Base-by-base conservation (phyloP, 2,888 invertebrate genomes). In the Ctenicera cuprea region DNA sequence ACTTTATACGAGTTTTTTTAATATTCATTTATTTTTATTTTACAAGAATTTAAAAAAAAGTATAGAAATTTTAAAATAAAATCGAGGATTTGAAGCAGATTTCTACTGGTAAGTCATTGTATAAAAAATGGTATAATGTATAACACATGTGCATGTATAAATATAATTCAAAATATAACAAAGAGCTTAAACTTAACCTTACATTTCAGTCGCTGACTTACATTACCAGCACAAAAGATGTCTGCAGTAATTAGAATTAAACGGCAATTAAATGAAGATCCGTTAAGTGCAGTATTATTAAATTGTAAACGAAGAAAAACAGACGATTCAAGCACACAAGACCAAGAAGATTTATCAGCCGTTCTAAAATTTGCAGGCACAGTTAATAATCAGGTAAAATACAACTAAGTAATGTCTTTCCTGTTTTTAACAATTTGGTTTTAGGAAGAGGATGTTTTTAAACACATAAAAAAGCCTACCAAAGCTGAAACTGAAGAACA, bases 341-440 rank as follows among this genome's bases (percentile, higher is more conserved):
- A 74, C 3, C 84, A 85, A 70, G 88, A 89, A 71, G 87, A 89
- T 77, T 86, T 89, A 7, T 90, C 92, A 0, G 90, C 93, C 0
- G 86, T 94, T 41, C 89, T 94, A 11, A 92, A 93, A 81, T 94
- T 94, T 81, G 91, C 92, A 50, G 93, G 92, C 72, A 94, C 94
- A 20, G 89, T 93, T n/a, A 87, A 91, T 70, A 90, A 89, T 82
- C 90, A 91, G 88, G 94, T 93, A 87, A 82, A 73, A 72, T 20
- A 8, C 8, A 14, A 7, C 9, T 14, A 45, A 45, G 12, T 14
- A 16, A 16, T 48, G 1, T 48, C 2, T 18, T 14, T 8, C 48
- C 5, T 18, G 5, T 48, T 41, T 38, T 38, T 38, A 8, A 12
- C 9, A 1, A 1, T 38, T 12, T 9, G 2, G 3, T 38, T 79